Base-by-base conservation (phyloP, 92 coral and sea anemone genomes). In the Bergia puertoricense region DNA sequence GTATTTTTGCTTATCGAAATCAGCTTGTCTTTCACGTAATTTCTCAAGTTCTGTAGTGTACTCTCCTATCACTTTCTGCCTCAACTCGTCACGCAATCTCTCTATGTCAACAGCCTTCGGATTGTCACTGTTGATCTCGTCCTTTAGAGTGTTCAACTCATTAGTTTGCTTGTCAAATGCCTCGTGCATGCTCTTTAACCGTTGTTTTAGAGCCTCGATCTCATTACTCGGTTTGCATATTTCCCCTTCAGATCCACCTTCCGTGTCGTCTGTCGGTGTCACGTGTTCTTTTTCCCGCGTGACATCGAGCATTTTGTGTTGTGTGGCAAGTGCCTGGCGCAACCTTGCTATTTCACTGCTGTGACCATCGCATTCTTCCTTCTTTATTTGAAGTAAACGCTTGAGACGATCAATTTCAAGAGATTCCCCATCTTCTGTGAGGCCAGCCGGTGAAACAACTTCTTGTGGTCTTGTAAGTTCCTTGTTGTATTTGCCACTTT, bases 1-100 rank as follows among this genome's bases (percentile, higher is more conserved):
- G 74, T 59, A 40, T 41, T 81, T 81, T 45, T 81, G 85, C n/a
- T 81, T 81, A 4, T 81, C 85, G 40, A 81, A 81, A 36, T 41
- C 74, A 18, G 74, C 74, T 59, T 81, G 85, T 56, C 85, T 43
- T 0, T 62, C 74, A n/a, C 85, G 85, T 40, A 81, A 44, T 43
- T 74, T 81, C 74, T 81, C 73, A 6, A 81, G 74, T 56, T 81
- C 85, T 6, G 46, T 8, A 18, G 30, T 43, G 74, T 57, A 62
- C 10, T 81, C 85, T 4, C 73, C 85, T 8, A 81, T 38, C 46
- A 81, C 74, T 22, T 81, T 81, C 30, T 81, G 85, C 6, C 74
- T 62, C 68, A 40, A 42, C 72, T 62, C 85, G 54, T 56, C 74
- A 8, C 73, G 71, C 74, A 62, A 16, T 57, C 39, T 62, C 36